Evolutionary conservation across 2,888 invertebrate genomes (phyloP), one percentile per base, ranked within the genome.

Genomic region (Plemyria rubiginata): DNA sequence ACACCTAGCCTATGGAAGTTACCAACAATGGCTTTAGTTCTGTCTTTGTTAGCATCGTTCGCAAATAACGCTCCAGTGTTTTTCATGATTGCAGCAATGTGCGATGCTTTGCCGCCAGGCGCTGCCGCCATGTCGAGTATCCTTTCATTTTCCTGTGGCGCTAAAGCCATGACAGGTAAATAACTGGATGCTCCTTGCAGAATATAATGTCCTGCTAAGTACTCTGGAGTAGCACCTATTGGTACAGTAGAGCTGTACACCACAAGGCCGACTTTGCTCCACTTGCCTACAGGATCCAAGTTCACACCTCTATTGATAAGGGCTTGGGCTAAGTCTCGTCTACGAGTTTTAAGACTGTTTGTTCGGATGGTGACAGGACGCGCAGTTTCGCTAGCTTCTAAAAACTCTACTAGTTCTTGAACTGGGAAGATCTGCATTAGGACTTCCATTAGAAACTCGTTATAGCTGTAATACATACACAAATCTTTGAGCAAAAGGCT

Each of bases 71-170:
- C 95, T 0, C 99, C 99, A 0, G 99, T 99, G 84, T 99, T 99
- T 87, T 98, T 98, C 99, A 99, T 99, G 11, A 99, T 93, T 0
- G 99, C 96, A 54, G 99, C 97, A 65, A 99, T 99, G 85, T 99
- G 99, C 0, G 99, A 98, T 0, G 99, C 98, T 92, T 99, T 99
- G 8, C 99, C 99, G 51, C 99, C 99, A 0, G 99, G 99, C 0
- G 99, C 99, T 0, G 99, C 96, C 83, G 98, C 98, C 98, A 99
- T 97, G 81, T 99, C 99, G 38, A 99, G 93, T 70, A 99, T 95
- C 70, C 96, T 94, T 89, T 99, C 99, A 79, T 98, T 97, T 91
- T 98, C 98, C 91, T 98, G 98, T 0, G 99, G 99, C 0, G 98
- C 98, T 57, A 99, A 92, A 0, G 99, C 98, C 98, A 99, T 99